Evolutionary conservation across 2,888 invertebrate genomes (phyloP).

Genomic region (Therioaphis trifolii): DNA sequence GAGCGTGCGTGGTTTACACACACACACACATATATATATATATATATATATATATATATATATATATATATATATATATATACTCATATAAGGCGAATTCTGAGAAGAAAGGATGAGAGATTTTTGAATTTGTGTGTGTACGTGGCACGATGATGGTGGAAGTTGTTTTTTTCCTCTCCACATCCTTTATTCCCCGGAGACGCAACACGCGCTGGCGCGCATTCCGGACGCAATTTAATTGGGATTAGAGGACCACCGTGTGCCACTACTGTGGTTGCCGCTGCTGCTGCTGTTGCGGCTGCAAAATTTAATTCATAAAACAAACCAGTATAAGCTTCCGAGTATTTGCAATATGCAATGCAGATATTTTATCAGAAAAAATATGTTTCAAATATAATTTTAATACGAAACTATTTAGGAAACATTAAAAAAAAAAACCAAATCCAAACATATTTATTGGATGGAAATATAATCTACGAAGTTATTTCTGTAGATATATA

Average conservation of each 20-base stretch:
- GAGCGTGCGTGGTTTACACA: not conserved
- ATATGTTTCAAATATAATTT: not conserved
- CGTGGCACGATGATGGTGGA: not conserved
- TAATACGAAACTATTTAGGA: no score
- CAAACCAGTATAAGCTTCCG: slow-evolving; percentile 32
- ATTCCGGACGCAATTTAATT: slow-evolving; percentile 59
- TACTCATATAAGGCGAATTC: not conserved
- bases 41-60: no score
- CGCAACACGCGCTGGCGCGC: slow-evolving; percentile 19
- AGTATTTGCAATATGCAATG: slow-evolving; percentile 11
- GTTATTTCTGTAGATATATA: no score
- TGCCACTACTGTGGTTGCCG: not conserved
- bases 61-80: no score
- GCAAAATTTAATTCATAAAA: slow-evolving; percentile 50
- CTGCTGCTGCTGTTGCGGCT: slow-evolving; percentile 17
- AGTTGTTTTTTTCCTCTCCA: slow-evolving; percentile 33
- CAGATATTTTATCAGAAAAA: not conserved
- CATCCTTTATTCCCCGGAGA: slow-evolving; percentile 17
- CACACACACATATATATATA: no score
- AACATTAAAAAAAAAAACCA: not conserved
- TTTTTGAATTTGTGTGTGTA: slow-evolving; percentile 31
- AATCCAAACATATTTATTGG: no score
- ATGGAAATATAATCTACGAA: no score
- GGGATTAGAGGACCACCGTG: slow-evolving; percentile 51
- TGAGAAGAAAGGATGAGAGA: slow-evolving; percentile 24